Base-by-base conservation (phyloP, 2,888 invertebrate species). In the Xanthia icteritia region DNA sequence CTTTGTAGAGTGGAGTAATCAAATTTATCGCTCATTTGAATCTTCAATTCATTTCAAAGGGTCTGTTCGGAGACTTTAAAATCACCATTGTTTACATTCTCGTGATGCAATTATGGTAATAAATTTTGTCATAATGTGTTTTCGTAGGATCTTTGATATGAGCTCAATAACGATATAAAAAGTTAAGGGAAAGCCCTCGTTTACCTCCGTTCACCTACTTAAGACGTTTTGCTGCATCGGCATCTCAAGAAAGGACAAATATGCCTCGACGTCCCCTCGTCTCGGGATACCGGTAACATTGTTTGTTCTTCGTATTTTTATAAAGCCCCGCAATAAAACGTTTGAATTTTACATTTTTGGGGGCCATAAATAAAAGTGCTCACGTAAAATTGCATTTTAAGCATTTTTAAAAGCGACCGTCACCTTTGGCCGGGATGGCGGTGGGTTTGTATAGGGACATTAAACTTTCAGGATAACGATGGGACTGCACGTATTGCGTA, bases 311-410 rank as follows among this genome's bases (percentile, higher is more conserved):
- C 93, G 91, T 93, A 95, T 95, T 96, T 95, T 95, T 95, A 94
- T 93, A 95, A 94, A 94, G 94, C 94, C 93, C 89, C 89, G 94
- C 95, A 96, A 96, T 96, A 96, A 96, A 96, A 96, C 94, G 95
- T 96, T 96, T 95, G 94, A 94, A 95, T 96, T 96, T 96, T 95
- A 95, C 95, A 96, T 96, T 96, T 95, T 94, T 94, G 90, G 94
- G 94, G 94, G 92, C 92, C 95, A 96, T 96, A 96, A 96, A 96
- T 96, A 96, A 94, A 94, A 94, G 92, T 92, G 89, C 93, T 93
- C 93, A 92, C 92, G 93, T 95, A 95, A 96, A 96, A 96, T 96
- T 96, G 96, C 96, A 96, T 95, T 96, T 95, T 95, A 96, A 96
- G 96, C 95, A 95, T 95, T 94, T 95, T 93, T 93, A 91, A 95